Conservation (phyloP, 2,113 vertebrate genomes). For the Lagenorhynchus albirostris region DNA sequence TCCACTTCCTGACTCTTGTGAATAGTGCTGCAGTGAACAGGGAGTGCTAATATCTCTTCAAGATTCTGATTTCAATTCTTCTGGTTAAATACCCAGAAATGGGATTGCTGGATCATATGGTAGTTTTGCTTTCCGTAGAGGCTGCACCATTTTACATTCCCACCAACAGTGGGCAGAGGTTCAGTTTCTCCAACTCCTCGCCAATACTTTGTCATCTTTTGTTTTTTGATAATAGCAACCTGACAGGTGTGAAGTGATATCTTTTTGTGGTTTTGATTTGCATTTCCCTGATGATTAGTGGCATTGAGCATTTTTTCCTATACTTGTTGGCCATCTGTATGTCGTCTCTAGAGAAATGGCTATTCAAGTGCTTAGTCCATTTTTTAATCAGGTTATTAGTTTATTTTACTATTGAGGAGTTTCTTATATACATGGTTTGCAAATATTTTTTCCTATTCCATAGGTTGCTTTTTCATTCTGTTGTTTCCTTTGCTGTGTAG, state of each 20-base stretch:
- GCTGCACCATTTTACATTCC: not conserved
- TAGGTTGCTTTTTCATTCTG: not conserved
- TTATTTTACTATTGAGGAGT: not conserved
- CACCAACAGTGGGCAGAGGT: not conserved
- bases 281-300: not conserved
- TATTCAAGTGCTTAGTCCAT: not conserved
- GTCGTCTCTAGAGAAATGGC: not conserved
- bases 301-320: not conserved
- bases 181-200: not conserved
- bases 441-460: not conserved
- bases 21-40: not conserved
- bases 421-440: not conserved
- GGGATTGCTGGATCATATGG: not conserved
- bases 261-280: constrained; percentile 2
- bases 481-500: not conserved
- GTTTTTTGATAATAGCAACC: not conserved
- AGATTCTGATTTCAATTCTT: not conserved
- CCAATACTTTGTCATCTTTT: not conserved
- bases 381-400: not conserved
- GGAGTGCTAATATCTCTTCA: not conserved
- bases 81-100: not conserved
- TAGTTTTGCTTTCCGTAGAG: not conserved
- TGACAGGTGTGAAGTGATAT: not conserved
- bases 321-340: not conserved
- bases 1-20: not conserved